These are phyloP conservation scores for Muscicapa adusta DNA, from an alignment of 2,113 vertebrate genomes.

Conservation along the genomic window DNA sequence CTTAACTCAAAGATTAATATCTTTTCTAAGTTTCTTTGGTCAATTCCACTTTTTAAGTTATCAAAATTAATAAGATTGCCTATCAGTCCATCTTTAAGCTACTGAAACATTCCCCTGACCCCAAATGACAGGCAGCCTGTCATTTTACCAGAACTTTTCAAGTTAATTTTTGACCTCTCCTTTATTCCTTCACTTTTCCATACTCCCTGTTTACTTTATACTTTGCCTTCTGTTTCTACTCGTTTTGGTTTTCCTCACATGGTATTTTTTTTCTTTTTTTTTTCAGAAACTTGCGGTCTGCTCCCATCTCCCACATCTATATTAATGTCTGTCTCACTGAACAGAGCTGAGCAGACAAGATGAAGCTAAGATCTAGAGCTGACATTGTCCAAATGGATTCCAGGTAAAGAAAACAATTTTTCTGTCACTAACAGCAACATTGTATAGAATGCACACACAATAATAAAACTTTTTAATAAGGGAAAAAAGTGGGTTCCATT, in stretches of 20 bases:
- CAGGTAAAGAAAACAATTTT: neutral
- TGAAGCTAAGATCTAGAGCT: neutral
- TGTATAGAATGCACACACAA: neutral
- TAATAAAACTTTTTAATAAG: neutral
- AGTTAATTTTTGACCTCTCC: neutral
- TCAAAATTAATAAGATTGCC: neutral
- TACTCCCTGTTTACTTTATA: neutral
- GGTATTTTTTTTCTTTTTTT: neutral
- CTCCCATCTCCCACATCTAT: neutral
- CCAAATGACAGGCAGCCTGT: neutral
- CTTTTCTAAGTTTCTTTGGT: neutral
- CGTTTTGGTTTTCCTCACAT: neutral
- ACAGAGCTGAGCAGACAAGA: neutral
- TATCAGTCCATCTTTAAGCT: neutral
- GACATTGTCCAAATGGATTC: neutral
- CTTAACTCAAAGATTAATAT: neutral
- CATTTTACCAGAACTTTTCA: neutral
- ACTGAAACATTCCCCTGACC: neutral
- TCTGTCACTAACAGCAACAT: neutral
- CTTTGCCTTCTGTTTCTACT: neutral
- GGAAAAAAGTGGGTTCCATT: neutral
- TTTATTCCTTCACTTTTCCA: neutral
- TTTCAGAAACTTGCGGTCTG: neutral
- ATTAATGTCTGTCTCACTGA: neutral
- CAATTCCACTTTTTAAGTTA: neutral